Evolutionary conservation across 2,888 invertebrate species (phyloP).

Genomic region (Acanthosepion pharaonis): DNA sequence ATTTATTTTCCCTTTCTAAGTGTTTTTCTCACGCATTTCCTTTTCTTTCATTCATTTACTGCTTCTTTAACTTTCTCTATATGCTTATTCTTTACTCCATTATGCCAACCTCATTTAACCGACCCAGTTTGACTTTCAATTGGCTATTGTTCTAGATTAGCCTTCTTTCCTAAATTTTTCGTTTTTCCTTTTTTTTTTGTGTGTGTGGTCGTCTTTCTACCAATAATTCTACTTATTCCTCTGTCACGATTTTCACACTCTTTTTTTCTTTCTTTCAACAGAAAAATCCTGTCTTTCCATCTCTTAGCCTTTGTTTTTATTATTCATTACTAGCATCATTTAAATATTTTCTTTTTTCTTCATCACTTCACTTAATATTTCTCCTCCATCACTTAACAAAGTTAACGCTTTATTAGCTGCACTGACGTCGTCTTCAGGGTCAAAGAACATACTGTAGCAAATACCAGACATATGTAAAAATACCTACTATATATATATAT

Average conservation of each 20-base stretch:
- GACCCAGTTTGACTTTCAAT: not conserved
- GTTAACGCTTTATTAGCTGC: constrained; percentile 15
- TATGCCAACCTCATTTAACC: not conserved
- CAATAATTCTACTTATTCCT: not conserved
- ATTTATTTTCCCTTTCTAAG: too few species aligned
- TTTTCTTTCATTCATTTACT: too few species aligned
- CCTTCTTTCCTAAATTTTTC: not conserved
- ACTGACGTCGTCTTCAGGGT: not conserved
- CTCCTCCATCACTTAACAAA: not conserved
- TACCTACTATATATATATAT: not conserved
- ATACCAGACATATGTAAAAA: not conserved
- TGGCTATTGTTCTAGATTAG: not conserved
- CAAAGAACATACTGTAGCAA: not conserved
- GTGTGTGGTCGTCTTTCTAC: not conserved
- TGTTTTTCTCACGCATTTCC: too few species aligned
- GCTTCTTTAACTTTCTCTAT: too few species aligned
- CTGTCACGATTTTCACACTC: not conserved
- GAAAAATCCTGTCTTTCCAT: not conserved
- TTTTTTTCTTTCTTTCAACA: not conserved
- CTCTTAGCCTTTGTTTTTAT: not conserved
- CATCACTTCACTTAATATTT: not conserved
- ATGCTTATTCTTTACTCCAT: too few species aligned
- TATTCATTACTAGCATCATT: not conserved
- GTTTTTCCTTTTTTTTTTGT: not conserved
- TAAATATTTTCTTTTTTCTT: too few species aligned